Evolutionary conservation across 2,797 vertebrate species (phyloP).

Genomic region (Manis crassicaudata): DNA sequence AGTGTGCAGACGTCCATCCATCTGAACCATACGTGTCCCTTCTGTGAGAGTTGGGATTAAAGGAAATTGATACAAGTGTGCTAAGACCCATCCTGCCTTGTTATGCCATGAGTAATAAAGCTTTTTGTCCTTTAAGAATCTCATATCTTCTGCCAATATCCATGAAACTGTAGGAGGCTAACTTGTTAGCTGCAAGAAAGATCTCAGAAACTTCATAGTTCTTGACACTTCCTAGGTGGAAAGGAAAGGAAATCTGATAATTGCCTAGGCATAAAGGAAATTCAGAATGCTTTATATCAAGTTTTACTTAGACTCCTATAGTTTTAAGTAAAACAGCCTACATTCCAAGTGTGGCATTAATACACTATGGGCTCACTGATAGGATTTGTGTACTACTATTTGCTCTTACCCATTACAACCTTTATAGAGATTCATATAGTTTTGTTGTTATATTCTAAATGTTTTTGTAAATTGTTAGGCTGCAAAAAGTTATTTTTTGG

Average conservation of each 20-base stretch:
- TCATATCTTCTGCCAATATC: background rate
- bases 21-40: background rate
- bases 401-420: background rate
- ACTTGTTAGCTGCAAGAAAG: background rate
- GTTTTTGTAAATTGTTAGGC: background rate
- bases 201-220: background rate
- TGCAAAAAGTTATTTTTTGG: background rate
- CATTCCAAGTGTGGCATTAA: background rate
- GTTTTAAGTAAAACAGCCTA: background rate
- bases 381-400: background rate
- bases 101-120: background rate
- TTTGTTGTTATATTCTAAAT: background rate
- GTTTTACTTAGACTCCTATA: background rate
- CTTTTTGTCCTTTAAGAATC: background rate
- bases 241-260: background rate
- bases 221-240: background rate
- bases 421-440: background rate
- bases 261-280: background rate
- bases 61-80: background rate
- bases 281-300: background rate
- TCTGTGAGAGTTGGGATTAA: background rate
- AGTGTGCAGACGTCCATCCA: fast-evolving
- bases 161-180: background rate
- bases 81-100: background rate
- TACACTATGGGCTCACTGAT: background rate